A percentile compares a stretch with the other conserved stretches of the same genome.
Evolutionary conservation across 1,140 invertebrate genomes (phyloP).

Genomic region (Aphelinus atriplicis): DNA sequence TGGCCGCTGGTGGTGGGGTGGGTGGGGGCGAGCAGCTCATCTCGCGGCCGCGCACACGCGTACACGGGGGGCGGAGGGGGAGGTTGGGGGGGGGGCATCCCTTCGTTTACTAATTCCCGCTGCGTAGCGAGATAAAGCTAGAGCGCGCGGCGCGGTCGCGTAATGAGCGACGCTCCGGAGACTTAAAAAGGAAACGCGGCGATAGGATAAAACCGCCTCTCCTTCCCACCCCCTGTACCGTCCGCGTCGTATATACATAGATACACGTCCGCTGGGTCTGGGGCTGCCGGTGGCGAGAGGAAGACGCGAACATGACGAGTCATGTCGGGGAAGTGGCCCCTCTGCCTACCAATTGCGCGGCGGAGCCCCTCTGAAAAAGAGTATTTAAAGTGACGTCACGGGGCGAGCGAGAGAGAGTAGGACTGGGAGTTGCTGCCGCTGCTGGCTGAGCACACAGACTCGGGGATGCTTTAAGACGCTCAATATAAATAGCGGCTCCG

Average conservation of each 20-base stretch:
- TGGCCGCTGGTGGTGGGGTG: slow-evolving; percentile 1
- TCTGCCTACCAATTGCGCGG: slow-evolving; percentile 51
- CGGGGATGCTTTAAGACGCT: slow-evolving; percentile 66
- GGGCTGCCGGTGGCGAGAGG: not conserved
- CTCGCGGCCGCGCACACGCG: slow-evolving; percentile 25
- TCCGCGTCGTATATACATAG: no score
- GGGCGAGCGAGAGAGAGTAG: slow-evolving; percentile 27
- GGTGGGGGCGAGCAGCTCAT: slow-evolving; percentile 27
- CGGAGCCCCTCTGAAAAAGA: slow-evolving; percentile 43
- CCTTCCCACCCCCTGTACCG: not conserved
- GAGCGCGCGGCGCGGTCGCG: slow-evolving; percentile 18
- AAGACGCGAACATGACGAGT: slow-evolving; percentile 24
- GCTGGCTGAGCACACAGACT: no score
- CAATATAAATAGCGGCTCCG: slow-evolving; percentile 66
- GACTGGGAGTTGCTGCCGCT: slow-evolving; percentile 32
- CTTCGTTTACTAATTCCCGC: slow-evolving; percentile 59
- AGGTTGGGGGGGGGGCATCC: slow-evolving; percentile 8
- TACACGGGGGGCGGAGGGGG: not conserved
- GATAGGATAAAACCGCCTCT: slow-evolving; percentile 29
- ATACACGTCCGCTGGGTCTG: no score
- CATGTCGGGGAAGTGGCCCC: slow-evolving; percentile 26
- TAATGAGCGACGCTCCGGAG: slow-evolving; percentile 30
- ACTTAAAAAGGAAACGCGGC: slow-evolving; percentile 38
- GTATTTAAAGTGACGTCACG: slow-evolving; percentile 55
- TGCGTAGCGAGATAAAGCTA: slow-evolving; percentile 58